Conservation (phyloP, 2,113 vertebrate species). For the Suncus etruscus region DNA sequence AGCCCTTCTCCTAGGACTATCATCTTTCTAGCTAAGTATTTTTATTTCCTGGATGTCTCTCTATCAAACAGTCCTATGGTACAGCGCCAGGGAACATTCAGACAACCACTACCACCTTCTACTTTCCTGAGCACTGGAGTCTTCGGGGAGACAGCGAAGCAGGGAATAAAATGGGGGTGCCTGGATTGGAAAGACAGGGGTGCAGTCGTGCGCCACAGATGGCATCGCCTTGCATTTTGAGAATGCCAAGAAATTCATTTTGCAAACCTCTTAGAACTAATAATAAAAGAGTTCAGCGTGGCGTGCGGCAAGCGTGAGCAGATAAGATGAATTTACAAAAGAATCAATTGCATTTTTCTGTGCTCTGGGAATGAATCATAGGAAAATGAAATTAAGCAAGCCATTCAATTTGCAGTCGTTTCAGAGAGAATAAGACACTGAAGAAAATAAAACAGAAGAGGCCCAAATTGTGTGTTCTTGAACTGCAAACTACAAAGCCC, state of each 20-base stretch:
- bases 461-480: not conserved
- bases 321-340: not conserved
- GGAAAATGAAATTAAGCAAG: conserved; percentile 49
- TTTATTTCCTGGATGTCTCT: too few species aligned
- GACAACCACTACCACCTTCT: too few species aligned
- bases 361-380: not conserved
- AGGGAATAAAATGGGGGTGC: not conserved
- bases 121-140: not conserved
- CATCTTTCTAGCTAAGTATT: too few species aligned
- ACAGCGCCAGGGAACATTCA: too few species aligned
- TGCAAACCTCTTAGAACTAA: not conserved
- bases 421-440: not conserved
- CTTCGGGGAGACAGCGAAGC: not conserved
- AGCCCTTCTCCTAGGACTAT: too few species aligned
- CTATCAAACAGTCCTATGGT: too few species aligned
- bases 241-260: conserved; percentile 20
- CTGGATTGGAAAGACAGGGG: not conserved
- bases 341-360: not conserved
- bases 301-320: not conserved
- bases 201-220: not conserved
- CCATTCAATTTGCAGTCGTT: not conserved
- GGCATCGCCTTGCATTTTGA: not conserved
- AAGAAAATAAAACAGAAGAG: not conserved
- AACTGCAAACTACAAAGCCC: not conserved
- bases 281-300: not conserved